phyloP scores from a whole-genome alignment of 2,113 vertebrate genomes.

The Scortum barcoo region DNA sequence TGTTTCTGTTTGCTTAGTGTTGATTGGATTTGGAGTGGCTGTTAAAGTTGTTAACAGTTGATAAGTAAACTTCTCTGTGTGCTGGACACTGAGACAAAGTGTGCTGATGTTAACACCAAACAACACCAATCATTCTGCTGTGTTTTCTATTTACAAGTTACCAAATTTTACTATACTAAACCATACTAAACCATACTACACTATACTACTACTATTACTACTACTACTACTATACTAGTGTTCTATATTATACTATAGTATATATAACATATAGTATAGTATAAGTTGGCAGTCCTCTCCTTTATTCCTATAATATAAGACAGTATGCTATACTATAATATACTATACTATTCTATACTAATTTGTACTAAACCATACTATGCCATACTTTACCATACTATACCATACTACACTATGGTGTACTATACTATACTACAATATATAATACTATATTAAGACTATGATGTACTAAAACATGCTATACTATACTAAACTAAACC shows the following conservation, averaged over 20 bases:
- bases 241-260: too few relatives aligned
- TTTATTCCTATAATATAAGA: too few relatives aligned
- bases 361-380: background rate
- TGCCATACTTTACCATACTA: too few relatives aligned
- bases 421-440: background rate
- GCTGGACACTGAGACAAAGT: background rate
- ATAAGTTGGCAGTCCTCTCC: too few relatives aligned
- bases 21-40: background rate
- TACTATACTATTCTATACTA: too few relatives aligned
- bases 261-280: too few relatives aligned
- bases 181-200: background rate
- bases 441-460: too few relatives aligned
- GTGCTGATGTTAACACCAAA: slow-evolving; percentile 1
- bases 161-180: background rate
- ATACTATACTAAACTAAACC: background rate
- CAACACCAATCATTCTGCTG: background rate
- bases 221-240: background rate
- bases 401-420: background rate
- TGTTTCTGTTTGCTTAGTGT: slow-evolving; percentile 15
- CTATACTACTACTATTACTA: background rate
- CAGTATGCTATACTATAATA: too few relatives aligned
- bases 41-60: background rate
- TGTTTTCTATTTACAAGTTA: background rate
- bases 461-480: too few relatives aligned
- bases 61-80: slow-evolving; percentile 5